Evolutionary conservation across 2,888 invertebrate species (phyloP).

Genomic region (Synergus gifuensis): DNA sequence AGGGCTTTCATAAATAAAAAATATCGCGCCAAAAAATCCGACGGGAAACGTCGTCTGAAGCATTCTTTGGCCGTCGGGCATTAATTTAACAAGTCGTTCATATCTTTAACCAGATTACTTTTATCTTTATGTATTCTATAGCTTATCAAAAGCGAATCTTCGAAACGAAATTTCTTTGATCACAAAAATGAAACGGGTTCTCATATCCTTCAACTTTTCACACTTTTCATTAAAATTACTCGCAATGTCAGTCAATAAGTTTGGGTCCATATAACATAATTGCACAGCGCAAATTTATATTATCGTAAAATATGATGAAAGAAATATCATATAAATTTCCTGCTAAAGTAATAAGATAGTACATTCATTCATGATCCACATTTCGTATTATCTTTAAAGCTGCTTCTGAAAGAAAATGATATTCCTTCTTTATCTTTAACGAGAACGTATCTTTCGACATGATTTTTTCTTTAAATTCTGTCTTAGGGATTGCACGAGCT

Average conservation of each 20-base stretch:
- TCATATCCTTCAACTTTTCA: not conserved
- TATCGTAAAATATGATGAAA: no score
- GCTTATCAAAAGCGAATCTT: slow-evolving; percentile 5
- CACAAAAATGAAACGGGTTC: not conserved
- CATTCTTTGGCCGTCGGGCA: slow-evolving; percentile 19
- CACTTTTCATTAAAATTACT: not conserved
- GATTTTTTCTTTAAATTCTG: not conserved
- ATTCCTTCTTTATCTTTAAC: not conserved
- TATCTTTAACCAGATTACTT: slow-evolving; percentile 20
- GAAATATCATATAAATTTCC: no score
- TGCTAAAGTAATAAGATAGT: not conserved
- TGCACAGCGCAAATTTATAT: no score
- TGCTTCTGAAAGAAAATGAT: not conserved
- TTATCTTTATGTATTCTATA: slow-evolving; percentile 11
- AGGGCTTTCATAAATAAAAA: slow-evolving; percentile 37
- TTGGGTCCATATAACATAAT: no score
- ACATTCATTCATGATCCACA: not conserved
- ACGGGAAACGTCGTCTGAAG: slow-evolving; percentile 15
- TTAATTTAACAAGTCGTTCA: slow-evolving; percentile 30
- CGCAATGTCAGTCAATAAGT: no score
- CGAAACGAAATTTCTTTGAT: slow-evolving; percentile 3
- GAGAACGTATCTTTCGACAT: not conserved
- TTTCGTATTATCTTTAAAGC: not conserved
- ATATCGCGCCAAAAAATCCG: slow-evolving; percentile 29
- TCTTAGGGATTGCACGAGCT: not conserved